phyloP scores from a whole-genome alignment of 2,888 invertebrate species.

The Mythimna pallens region DNA sequence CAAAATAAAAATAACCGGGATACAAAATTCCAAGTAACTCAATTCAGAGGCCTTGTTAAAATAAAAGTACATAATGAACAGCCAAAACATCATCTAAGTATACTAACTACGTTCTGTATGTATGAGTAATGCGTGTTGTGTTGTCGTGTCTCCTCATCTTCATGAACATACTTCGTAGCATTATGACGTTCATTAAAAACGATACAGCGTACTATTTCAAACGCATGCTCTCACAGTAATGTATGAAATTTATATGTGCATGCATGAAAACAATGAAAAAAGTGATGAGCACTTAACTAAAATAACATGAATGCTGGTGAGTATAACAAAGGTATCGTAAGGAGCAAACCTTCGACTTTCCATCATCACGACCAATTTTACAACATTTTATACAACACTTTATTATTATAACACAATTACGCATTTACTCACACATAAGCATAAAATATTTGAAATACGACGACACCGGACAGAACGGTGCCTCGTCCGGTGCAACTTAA shows the following conservation, averaged over 20 bases:
- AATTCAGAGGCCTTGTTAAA: constrained; percentile 90
- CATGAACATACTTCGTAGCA: constrained; percentile 75
- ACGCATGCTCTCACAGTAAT: constrained; percentile 74
- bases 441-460: constrained; percentile 84
- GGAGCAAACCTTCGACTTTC: constrained; percentile 73
- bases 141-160: constrained; percentile 84
- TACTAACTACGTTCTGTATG: constrained; percentile 86
- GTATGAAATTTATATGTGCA: constrained; percentile 73
- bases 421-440: constrained; percentile 91
- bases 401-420: constrained; percentile 86
- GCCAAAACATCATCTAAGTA: constrained; percentile 74
- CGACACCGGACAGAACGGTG: constrained; percentile 84
- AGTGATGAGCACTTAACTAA: constrained; percentile 73
- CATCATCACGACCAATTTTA: constrained; percentile 71
- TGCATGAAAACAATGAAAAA: constrained; percentile 77
- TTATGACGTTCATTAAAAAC: constrained; percentile 73
- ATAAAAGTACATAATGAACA: constrained; percentile 78
- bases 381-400: constrained; percentile 72
- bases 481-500: constrained; percentile 83
- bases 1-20: constrained; percentile 72
- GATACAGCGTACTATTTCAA: constrained; percentile 74
- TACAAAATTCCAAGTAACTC: constrained; percentile 89
- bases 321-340: constrained; percentile 64
- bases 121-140: constrained; percentile 90
- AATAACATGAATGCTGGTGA: constrained; percentile 73